Evolutionary conservation across 1,140 invertebrate genomes (phyloP).

Genomic region (Pseudachorutes palmiensis): DNA sequence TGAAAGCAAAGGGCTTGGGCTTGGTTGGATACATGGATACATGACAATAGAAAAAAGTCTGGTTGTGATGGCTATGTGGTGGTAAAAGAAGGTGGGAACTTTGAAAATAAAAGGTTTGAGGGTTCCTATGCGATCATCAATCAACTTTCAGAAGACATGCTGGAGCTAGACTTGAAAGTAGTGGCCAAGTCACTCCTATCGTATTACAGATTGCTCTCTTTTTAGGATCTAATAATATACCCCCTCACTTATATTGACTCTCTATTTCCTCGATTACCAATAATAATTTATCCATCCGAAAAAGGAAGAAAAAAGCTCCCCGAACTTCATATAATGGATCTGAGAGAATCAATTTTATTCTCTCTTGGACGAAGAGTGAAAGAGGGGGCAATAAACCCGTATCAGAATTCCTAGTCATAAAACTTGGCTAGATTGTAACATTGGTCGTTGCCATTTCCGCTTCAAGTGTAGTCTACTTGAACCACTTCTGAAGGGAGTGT

Average conservation of each 20-base stretch:
- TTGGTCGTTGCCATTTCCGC: too few species aligned
- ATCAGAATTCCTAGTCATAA: too few species aligned
- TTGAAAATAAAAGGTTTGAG: too few species aligned
- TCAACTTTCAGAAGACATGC: too few species aligned
- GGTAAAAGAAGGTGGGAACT: too few species aligned
- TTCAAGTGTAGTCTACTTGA: too few species aligned
- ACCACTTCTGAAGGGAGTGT: too few species aligned
- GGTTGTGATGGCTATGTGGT: background rate
- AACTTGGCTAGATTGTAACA: too few species aligned
- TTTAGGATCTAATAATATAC: background rate
- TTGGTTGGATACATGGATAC: background rate
- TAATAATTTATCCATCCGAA: constrained; percentile 6
- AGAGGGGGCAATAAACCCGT: too few species aligned
- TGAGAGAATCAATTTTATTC: background rate
- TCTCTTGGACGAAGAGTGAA: background rate
- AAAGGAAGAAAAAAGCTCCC: background rate
- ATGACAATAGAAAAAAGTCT: background rate
- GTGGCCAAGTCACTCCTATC: background rate
- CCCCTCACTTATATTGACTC: background rate
- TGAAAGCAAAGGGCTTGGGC: background rate
- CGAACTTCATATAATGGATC: background rate
- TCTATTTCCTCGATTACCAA: constrained; percentile 2
- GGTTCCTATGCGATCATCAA: too few species aligned
- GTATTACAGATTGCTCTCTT: background rate
- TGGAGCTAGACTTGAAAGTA: background rate